A percentile compares a stretch with the other conserved stretches of the same genome.
Evolutionary conservation across 2,797 vertebrate genomes (phyloP).

Genomic region (Calcarius lapponicus): DNA sequence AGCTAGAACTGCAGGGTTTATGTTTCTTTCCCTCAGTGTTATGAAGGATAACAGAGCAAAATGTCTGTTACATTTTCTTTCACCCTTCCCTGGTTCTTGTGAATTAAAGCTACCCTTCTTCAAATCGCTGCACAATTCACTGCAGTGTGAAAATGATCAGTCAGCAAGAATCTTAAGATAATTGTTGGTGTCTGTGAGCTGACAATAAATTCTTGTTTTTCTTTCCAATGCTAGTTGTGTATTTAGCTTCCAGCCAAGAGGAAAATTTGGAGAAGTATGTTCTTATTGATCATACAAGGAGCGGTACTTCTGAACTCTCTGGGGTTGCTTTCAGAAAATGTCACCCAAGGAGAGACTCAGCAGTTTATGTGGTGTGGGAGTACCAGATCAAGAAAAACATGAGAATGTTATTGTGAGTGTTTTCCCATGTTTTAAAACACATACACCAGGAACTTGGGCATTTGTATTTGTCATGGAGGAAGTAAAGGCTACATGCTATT

Average conservation of each 20-base stretch:
- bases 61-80: background rate
- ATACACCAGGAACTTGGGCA: background rate
- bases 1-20: background rate
- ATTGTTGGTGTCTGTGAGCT: background rate
- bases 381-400: background rate
- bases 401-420: background rate
- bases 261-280: background rate
- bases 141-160: background rate
- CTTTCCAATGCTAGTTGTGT: background rate
- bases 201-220: background rate
- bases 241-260: background rate
- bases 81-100: background rate
- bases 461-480: background rate
- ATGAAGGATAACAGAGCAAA: background rate
- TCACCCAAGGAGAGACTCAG: background rate
- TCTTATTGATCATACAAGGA: background rate
- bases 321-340: background rate
- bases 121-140: background rate
- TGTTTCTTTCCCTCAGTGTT: constrained; percentile 13
- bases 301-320: background rate
- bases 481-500: background rate
- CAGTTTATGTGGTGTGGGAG: background rate
- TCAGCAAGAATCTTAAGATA: background rate
- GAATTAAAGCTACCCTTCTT: background rate
- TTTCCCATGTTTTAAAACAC: background rate